Evolutionary conservation across 2,113 vertebrate species (phyloP).

Genomic region (Triplophysa tibetana): DNA sequence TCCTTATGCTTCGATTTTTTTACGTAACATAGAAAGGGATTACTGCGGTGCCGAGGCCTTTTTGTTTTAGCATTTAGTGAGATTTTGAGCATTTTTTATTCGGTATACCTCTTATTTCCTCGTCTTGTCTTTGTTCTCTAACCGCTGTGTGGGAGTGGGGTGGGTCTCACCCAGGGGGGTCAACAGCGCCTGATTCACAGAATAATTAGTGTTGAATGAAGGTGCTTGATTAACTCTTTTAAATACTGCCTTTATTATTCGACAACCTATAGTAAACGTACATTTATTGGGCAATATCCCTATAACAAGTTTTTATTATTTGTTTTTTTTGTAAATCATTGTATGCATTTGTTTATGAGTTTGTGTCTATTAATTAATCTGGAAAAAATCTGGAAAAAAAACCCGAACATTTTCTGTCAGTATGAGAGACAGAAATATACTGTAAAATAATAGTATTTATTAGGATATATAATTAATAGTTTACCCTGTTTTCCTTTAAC

Average conservation of each 20-base stretch:
- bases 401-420: too few species aligned
- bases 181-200: constrained; percentile 45
- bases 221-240: constrained; percentile 44
- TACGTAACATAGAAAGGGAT: constrained; percentile 64
- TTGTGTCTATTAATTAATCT: too few species aligned
- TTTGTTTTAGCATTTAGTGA: constrained; percentile 56
- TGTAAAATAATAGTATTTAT: too few species aligned
- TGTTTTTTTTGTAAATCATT: neutral
- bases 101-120: constrained; percentile 19
- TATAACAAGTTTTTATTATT: constrained; percentile 26
- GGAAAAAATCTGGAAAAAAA: too few species aligned
- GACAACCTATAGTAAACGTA: neutral
- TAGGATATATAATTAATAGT: too few species aligned
- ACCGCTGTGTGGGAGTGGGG: constrained; percentile 36
- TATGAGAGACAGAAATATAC: too few species aligned
- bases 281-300: constrained; percentile 46
- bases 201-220: constrained; percentile 52
- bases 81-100: constrained; percentile 49
- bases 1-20: constrained; percentile 51
- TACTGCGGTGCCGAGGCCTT: constrained; percentile 60
- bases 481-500: too few species aligned
- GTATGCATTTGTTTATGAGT: too few species aligned
- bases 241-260: constrained; percentile 46
- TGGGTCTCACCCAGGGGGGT: constrained; percentile 47
- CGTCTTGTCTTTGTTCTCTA: constrained; percentile 38